Conservation (phyloP, 2,113 vertebrate species). For the Nerophis ophidion region DNA sequence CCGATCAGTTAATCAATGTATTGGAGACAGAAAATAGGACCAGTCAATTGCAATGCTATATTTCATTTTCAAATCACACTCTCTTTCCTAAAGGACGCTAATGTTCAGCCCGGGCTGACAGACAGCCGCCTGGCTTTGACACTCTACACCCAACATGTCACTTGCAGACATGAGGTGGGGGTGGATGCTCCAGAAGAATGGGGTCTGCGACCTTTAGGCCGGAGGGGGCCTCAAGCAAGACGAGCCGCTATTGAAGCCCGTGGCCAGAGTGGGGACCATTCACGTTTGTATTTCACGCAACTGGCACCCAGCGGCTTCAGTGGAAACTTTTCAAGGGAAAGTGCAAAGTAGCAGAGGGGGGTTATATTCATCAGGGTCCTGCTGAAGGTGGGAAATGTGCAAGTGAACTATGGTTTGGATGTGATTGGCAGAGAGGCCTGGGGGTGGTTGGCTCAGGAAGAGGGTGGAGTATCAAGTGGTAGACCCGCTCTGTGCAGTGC, state of each 20-base stretch:
- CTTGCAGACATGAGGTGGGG: not conserved
- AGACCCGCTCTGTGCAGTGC: too few species aligned
- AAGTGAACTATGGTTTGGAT: not conserved
- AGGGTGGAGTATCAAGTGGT: too few species aligned
- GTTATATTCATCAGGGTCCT: constrained; percentile 35
- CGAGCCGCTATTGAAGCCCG: not conserved
- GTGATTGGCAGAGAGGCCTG: not conserved
- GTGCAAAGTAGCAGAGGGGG: constrained; percentile 13
- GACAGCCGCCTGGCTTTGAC: constrained; percentile 22
- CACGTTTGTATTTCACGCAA: not conserved
- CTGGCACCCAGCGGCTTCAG: not conserved
- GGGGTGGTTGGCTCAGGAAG: too few species aligned
- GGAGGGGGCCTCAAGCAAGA: constrained; percentile 3
- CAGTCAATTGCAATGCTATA: too few species aligned
- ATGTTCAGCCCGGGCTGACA: constrained; percentile 24
- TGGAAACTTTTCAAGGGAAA: not conserved
- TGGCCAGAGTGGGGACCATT: not conserved
- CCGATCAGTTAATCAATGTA: too few species aligned
- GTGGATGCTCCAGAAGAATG: constrained; percentile 7
- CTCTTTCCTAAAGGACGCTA: not conserved
- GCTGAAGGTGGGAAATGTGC: constrained; percentile 18
- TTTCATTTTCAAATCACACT: not conserved
- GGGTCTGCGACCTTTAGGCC: constrained; percentile 7
- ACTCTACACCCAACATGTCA: not conserved
- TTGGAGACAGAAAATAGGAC: not conserved